Evolutionary conservation across 2,888 invertebrate genomes (phyloP), one percentile per base, ranked within the genome.

Genomic region (Ectemnius lituratus): DNA sequence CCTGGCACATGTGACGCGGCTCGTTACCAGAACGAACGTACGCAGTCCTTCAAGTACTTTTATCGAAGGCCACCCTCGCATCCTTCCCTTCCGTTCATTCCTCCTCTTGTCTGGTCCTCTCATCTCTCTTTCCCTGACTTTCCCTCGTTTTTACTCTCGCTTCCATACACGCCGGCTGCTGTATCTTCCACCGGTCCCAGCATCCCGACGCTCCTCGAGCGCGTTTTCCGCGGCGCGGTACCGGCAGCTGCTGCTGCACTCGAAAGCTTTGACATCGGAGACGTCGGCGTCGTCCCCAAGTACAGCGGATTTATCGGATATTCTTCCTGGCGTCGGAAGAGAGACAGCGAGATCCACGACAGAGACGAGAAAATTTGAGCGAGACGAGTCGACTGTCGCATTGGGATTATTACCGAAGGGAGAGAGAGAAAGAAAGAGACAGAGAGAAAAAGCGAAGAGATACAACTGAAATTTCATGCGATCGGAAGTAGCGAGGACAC

Each of bases 241-340:
- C 60, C 62, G 67, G 76, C 77, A 77, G 73, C 64, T 67, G 71
- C 64, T 67, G 71, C 82, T 78, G 73, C 80, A 70, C 79, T 78
- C 74, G 76, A 81, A 84, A 79, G 84, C 84, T 84, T 84, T 84
- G 84, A 83, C 81, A 84, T 82, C 80, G 76, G 78, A 80, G 80
- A 76, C 76, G 82, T 78, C 78, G 74, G 76, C 80, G 70, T 37
- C 37, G 8, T 37, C 37, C 37, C 37, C 37, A 37, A 74, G 81
- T 80, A 80, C 76, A 78, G 79, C 76, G 70, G 75, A 79, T 81
- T 81, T 81, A 81, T 79, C 79, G 81, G 79, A 81, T 78, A 81
- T 81, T 81, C 79, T 81, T 79, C 71, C 52, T 14, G n/a, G 23
- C 18, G 45, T 13, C 62, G 62, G 70, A 76, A 61, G 77, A 69